phyloP scores from a whole-genome alignment of 2,113 vertebrate genomes.

The Ahaetulla prasina region DNA sequence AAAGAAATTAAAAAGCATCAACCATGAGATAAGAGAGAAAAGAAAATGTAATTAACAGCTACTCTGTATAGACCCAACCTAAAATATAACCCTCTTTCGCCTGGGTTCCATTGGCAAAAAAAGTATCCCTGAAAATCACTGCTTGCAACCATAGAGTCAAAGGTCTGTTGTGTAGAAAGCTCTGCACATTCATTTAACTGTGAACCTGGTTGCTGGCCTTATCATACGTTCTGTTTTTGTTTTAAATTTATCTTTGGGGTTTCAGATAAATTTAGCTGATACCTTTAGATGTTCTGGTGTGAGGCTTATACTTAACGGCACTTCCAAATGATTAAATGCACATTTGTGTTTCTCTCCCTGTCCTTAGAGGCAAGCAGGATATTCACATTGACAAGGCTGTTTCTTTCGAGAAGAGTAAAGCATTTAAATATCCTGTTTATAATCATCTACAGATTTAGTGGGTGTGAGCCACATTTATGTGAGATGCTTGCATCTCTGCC shows the following conservation, averaged over 20 bases:
- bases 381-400: conserved; percentile 54
- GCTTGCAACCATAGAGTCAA: not conserved
- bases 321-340: conserved; percentile 12
- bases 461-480: conserved; percentile 28
- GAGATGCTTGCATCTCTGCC: conserved; percentile 2
- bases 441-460: conserved; percentile 19
- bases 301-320: not conserved
- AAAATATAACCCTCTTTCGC: not conserved
- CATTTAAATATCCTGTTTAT: conserved; percentile 49
- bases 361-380: conserved; percentile 36
- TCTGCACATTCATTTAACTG: not conserved
- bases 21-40: not conserved
- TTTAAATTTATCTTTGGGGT: not conserved
- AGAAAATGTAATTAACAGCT: not conserved
- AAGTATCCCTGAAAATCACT: not conserved
- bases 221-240: not conserved
- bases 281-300: not conserved
- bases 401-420: conserved; percentile 50
- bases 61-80: too few species aligned
- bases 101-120: not conserved
- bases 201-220: not conserved
- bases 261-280: conserved; percentile 11
- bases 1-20: not conserved
- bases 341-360: conserved; percentile 22
- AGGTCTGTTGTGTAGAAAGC: not conserved